Percentiles rank a stretch among this genome's conserved stretches.
Evolutionary conservation across 2,113 vertebrate genomes (phyloP).

Genomic region (Odontesthes bonariensis): DNA sequence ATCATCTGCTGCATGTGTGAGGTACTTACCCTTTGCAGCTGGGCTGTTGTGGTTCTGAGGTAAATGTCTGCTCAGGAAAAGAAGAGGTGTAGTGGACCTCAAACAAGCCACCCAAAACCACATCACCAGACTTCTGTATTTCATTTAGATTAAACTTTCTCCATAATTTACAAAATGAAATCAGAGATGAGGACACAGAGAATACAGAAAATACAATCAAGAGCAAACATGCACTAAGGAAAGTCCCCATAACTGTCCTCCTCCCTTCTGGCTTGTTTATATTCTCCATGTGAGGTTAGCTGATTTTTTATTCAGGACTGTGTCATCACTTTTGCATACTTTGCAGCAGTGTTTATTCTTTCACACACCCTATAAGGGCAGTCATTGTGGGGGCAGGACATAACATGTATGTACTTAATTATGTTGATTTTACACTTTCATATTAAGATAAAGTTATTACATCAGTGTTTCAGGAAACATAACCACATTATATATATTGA

Average conservation of each 20-base stretch:
- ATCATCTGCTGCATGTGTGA: not conserved
- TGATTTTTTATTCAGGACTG: too few species aligned
- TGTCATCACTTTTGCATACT: too few species aligned
- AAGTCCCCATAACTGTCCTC: slow-evolving; percentile 40
- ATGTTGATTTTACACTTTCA: too few species aligned
- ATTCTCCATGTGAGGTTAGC: too few species aligned
- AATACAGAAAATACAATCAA: slow-evolving; percentile 1
- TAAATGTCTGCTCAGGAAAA: slow-evolving; percentile 53
- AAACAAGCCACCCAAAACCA: slow-evolving; percentile 65
- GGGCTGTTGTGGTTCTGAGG: slow-evolving; percentile 42
- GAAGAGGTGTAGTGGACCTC: slow-evolving; percentile 37
- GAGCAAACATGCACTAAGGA: not conserved
- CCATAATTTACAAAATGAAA: slow-evolving; percentile 40
- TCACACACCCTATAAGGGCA: too few species aligned
- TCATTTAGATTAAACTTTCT: slow-evolving; percentile 57
- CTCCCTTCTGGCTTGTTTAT: not conserved
- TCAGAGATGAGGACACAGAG: slow-evolving; percentile 1
- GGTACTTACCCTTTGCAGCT: slow-evolving; percentile 58
- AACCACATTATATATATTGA: too few species aligned
- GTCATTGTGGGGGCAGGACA: too few species aligned
- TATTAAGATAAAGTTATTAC: too few species aligned
- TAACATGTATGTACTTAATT: too few species aligned
- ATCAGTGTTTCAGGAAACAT: too few species aligned
- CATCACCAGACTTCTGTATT: slow-evolving; percentile 58
- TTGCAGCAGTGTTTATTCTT: too few species aligned